Base-by-base conservation (phyloP, 2,113 vertebrate species). In the Petaurus breviceps region DNA sequence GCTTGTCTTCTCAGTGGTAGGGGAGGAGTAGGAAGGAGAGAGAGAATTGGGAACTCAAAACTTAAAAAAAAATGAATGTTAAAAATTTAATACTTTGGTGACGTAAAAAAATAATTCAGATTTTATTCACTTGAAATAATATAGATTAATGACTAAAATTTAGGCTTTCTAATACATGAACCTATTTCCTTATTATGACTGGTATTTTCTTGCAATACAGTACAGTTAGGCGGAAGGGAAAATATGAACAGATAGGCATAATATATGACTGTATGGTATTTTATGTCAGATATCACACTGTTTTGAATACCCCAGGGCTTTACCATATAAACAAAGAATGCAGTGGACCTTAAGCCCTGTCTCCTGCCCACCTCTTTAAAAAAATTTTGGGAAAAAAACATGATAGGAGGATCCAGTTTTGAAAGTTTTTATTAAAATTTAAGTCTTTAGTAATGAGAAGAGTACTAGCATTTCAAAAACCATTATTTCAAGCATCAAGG, bases 391-490 rank as follows among this genome's bases (percentile, higher is more conserved):
- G 94, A 37, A 37, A 14, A 43, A 37, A 0, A 5, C 25, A 3
- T 51, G 90, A 1, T 8, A 26, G 43, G n/a, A 43, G 26, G 28
- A 6, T 19, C 25, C 4, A 2, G 93, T 0, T 14, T 19, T 3
- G 31, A 91, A 53, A 5, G 0, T 19, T 84, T 24, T 31, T 5
- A 14, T 0, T 6, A 26, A 24, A 0, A 51, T 11, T 6, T 43
- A 31, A 57, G 49, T n/a, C 19, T 10, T 31, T 25, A 46, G 46
- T 19, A 51, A 37, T 28, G 3, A 49, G 43, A 8, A 90, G 23
- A 16, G 92, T 2, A 0, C 37, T 0, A 1, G 25, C n/a, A 8
- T 23, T 84, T 43, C 68, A n/a, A 84, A 84, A 84, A 84, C 19
- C n/a, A 84, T 84, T 23, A 43, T 84, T 43, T 43, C 6, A 84